phyloP scores from a whole-genome alignment of 2,888 invertebrate genomes.

The Meiosimyza decipiens region DNA sequence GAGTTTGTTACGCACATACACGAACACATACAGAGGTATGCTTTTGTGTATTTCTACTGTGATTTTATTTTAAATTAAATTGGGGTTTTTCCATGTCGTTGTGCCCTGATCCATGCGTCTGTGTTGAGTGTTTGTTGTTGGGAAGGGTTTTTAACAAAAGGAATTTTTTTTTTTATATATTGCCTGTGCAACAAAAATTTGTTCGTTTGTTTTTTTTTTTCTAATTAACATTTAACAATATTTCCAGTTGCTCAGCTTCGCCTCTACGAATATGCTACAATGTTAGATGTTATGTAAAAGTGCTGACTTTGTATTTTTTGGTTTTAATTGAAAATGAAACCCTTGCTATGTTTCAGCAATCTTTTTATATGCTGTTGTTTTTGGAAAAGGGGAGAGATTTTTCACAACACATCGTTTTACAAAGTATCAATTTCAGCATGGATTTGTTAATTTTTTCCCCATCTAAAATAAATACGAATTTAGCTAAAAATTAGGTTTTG shows the following conservation, averaged over 20 bases:
- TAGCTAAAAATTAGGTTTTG: no score
- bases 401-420: no score
- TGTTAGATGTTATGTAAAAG: no score
- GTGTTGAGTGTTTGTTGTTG: neutral
- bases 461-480: no score
- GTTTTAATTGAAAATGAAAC: no score
- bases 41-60: neutral
- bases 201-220: neutral
- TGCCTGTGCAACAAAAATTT: neutral
- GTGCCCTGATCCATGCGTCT: neutral
- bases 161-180: neutral
- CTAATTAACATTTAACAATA: conserved; percentile 26
- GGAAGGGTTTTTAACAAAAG: neutral
- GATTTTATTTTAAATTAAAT: conserved; percentile 33
- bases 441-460: no score
- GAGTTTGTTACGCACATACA: neutral
- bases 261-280: no score
- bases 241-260: conserved; percentile 6
- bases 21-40: neutral
- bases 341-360: no score
- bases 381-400: no score
- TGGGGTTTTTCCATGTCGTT: conserved; percentile 19
- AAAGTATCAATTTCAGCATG: no score
- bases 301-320: no score
- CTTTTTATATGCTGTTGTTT: no score